Evolutionary conservation across 2,113 vertebrate genomes (phyloP).

Genomic region (Calidris pugnax): DNA sequence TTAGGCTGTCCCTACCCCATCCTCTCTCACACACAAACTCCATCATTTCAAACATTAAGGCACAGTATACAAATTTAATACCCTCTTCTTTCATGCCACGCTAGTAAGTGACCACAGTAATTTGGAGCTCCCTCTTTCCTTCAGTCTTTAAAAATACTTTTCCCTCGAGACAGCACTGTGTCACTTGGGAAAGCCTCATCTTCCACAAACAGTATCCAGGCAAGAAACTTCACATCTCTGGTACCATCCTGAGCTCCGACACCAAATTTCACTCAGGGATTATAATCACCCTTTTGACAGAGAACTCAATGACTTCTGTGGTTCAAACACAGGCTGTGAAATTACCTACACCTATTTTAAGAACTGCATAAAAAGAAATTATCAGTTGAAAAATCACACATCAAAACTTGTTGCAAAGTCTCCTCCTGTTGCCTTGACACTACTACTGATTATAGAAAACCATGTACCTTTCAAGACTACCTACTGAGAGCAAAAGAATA

Average conservation of each 20-base stretch:
- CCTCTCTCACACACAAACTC: rapidly evolving
- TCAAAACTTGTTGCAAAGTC: not conserved
- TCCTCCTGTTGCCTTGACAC: not conserved
- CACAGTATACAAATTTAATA: too few species aligned
- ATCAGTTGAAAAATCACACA: not conserved
- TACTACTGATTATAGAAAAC: not conserved
- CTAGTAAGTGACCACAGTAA: too few species aligned
- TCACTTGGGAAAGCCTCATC: not conserved
- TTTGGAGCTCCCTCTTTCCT: too few species aligned
- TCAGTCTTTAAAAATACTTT: too few species aligned
- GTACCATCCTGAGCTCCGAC: not conserved
- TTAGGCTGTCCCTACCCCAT: not conserved
- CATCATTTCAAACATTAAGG: too few species aligned
- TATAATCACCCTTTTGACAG: not conserved
- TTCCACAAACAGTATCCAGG: not conserved
- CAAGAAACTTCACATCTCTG: not conserved
- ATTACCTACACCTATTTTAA: not conserved
- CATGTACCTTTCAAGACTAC: not conserved
- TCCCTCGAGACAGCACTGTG: not conserved
- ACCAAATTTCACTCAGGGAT: not conserved
- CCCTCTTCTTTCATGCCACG: too few species aligned
- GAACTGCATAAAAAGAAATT: not conserved
- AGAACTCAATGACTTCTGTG: not conserved
- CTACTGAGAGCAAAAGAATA: not conserved
- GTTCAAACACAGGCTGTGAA: not conserved